A percentile compares a stretch with the other conserved stretches of the same genome.
Evolutionary conservation across 2,888 invertebrate species (phyloP).

Genomic region (Chrysotoxum bicinctum): DNA sequence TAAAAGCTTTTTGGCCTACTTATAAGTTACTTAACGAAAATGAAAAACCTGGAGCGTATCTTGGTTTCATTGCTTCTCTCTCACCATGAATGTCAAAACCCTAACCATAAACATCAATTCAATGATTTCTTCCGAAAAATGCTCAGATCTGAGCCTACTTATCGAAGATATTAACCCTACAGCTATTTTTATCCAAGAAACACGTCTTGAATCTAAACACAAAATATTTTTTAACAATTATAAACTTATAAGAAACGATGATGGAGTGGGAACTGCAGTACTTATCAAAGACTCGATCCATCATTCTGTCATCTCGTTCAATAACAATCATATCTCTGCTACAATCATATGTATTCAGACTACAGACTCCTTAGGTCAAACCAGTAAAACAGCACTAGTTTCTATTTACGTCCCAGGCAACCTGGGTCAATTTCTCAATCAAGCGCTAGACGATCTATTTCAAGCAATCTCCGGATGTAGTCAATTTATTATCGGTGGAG

Average conservation of each 20-base stretch:
- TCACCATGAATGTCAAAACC: too few species aligned
- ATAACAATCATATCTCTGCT: background rate
- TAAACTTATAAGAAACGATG: background rate
- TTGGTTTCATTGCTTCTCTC: too few species aligned
- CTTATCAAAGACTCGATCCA: background rate
- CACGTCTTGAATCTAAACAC: background rate
- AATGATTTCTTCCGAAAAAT: background rate
- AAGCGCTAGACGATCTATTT: background rate
- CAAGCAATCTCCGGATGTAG: background rate
- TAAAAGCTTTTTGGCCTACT: too few species aligned
- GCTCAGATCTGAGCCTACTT: background rate
- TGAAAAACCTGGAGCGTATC: background rate
- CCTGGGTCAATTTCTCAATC: background rate
- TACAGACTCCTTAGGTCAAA: background rate
- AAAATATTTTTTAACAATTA: background rate
- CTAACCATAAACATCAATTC: background rate
- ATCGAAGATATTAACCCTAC: background rate
- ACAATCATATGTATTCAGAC: background rate
- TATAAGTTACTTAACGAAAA: too few species aligned
- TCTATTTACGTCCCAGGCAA: background rate
- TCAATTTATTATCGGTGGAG: background rate
- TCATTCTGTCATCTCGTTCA: background rate
- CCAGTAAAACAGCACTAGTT: background rate
- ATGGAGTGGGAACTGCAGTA: background rate
- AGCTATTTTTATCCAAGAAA: background rate